Evolutionary conservation across 2,113 vertebrate species (phyloP).

Genomic region (Leucosticte australis): DNA sequence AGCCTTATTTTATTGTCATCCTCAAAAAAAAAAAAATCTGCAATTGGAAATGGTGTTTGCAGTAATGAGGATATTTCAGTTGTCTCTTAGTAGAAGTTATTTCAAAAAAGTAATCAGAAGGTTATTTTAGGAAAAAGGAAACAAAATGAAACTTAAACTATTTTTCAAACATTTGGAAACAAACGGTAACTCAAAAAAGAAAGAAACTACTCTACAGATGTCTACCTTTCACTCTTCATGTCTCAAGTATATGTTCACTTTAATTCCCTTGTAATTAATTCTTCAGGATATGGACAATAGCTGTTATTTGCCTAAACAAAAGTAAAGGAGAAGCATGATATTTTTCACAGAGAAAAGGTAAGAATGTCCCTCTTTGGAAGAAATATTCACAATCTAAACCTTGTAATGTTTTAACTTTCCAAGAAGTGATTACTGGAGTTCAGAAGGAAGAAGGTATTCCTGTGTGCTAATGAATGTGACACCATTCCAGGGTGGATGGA

Average conservation of each 20-base stretch:
- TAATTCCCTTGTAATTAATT: not conserved
- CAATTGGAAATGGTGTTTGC: not conserved
- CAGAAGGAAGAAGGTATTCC: not conserved
- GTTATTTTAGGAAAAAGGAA: not conserved
- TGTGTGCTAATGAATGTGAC: not conserved
- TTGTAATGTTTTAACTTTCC: not conserved
- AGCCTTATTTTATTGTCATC: not conserved
- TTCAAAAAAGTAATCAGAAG: not conserved
- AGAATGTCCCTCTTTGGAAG: not conserved
- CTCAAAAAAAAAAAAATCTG: not conserved
- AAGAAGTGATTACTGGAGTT: not conserved
- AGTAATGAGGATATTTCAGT: not conserved
- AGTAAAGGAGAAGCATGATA: not conserved
- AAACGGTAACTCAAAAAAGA: not conserved
- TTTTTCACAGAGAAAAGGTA: not conserved
- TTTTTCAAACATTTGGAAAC: not conserved
- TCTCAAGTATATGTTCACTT: not conserved
- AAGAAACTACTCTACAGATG: not conserved
- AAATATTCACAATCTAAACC: not conserved
- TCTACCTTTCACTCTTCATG: not conserved
- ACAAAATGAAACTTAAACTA: not conserved
- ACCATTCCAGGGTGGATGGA: accelerated
- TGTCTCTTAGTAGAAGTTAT: not conserved
- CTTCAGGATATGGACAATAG: not conserved
- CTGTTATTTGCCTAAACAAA: not conserved